Percentiles rank a stretch among this genome's conserved stretches.
These are phyloP conservation scores for Cabera pusaria DNA, from an alignment of 2,888 invertebrate genomes.

Conservation along the genomic window DNA sequence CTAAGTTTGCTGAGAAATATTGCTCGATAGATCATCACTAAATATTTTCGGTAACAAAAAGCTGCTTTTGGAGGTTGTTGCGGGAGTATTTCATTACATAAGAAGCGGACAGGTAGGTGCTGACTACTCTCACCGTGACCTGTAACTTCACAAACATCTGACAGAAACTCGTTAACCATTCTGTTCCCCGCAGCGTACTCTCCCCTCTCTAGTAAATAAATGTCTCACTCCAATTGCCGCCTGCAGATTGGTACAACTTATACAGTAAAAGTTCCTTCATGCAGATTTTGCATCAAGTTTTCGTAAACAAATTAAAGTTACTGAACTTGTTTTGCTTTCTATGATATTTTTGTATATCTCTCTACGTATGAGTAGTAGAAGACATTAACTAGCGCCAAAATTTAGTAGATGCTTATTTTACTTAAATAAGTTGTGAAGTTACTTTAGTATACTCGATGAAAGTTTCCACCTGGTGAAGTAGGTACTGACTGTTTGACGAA, in stretches of 20 bases:
- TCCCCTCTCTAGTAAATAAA: slow-evolving; percentile 41
- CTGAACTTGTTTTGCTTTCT: slow-evolving; percentile 26
- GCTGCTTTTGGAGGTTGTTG: slow-evolving; percentile 4
- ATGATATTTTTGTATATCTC: slow-evolving; percentile 28
- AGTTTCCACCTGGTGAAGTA: no score
- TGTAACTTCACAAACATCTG: slow-evolving; percentile 54
- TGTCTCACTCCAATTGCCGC: slow-evolving; percentile 42
- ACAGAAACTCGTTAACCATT: slow-evolving; percentile 56
- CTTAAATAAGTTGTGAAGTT: no score
- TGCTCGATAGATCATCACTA: slow-evolving; percentile 11
- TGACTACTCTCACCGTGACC: slow-evolving; percentile 41
- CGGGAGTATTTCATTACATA: slow-evolving; percentile 42
- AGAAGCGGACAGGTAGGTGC: slow-evolving; percentile 25
- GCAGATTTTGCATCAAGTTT: slow-evolving; percentile 29
- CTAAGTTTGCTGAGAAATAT: no score
- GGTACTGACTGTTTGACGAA: no score
- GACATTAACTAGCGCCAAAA: no score
- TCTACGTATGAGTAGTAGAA: no score
- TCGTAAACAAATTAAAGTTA: slow-evolving; percentile 27
- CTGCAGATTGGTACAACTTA: slow-evolving; percentile 35
- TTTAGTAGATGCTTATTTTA: no score
- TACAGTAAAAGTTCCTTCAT: slow-evolving; percentile 29
- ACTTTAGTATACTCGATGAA: no score
- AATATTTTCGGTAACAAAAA: slow-evolving; percentile 10
- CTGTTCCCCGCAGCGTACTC: slow-evolving; percentile 35